Percentiles rank a stretch among this genome's conserved stretches.
phyloP scores from a whole-genome alignment of 2,888 invertebrate species.

The Panzeria rudis region DNA sequence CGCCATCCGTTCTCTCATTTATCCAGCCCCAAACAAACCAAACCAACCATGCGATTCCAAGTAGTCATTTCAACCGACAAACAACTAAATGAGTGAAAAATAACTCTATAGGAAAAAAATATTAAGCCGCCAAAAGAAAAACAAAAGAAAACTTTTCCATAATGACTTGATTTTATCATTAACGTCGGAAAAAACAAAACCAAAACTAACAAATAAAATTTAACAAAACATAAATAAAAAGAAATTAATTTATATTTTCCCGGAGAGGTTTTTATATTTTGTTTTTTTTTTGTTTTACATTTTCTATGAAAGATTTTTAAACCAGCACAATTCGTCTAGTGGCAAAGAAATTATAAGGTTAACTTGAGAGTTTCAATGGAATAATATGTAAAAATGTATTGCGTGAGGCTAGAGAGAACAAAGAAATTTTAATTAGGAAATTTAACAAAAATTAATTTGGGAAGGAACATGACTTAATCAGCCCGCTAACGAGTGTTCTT shows the following conservation, averaged over 20 bases:
- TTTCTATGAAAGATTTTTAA: constrained; percentile 18
- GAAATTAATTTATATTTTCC: too few species aligned
- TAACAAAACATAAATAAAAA: neutral
- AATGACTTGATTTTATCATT: constrained; percentile 72
- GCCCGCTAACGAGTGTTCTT: too few species aligned
- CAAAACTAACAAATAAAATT: constrained; percentile 44
- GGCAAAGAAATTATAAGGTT: constrained; percentile 4
- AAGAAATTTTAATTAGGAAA: neutral
- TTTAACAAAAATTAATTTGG: neutral
- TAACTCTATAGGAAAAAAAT: constrained; percentile 23
- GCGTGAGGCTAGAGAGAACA: neutral
- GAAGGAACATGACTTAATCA: too few species aligned
- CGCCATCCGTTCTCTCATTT: constrained; percentile 39
- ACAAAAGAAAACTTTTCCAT: constrained; percentile 66
- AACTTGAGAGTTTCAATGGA: constrained; percentile 21
- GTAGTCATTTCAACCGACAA: constrained; percentile 57
- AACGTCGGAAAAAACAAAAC: constrained; percentile 30
- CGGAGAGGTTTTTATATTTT: constrained; percentile 20
- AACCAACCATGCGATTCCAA: constrained; percentile 48
- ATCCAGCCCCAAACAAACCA: constrained; percentile 46
- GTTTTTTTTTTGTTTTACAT: too few species aligned
- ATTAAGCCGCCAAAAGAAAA: constrained; percentile 70
- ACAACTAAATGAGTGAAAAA: constrained; percentile 59
- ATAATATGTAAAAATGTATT: neutral
- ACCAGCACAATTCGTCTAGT: constrained; percentile 22